These are phyloP conservation scores for Drosophila demipolita DNA, from an alignment of 2,888 invertebrate species.

Conservation along the genomic window DNA sequence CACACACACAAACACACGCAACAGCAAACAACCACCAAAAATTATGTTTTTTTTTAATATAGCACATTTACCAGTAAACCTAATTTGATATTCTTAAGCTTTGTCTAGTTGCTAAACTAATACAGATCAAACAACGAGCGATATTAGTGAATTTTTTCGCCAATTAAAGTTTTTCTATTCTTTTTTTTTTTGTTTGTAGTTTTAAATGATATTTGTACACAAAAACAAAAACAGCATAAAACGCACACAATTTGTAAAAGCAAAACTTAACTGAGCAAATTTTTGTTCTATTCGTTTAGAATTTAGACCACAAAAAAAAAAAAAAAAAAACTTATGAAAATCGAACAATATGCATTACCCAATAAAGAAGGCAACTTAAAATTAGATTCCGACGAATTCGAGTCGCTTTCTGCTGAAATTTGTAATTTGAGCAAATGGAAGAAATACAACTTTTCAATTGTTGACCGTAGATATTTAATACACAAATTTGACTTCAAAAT, in stretches of 20 bases:
- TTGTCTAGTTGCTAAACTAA: constrained; percentile 27
- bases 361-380: not conserved
- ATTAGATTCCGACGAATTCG: not conserved
- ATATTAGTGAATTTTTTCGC: constrained; percentile 23
- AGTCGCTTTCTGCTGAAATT: constrained; percentile 19
- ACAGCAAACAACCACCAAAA: constrained; percentile 47
- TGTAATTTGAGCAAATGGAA: constrained; percentile 3
- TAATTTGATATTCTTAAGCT: constrained; percentile 20
- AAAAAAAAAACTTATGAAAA: not conserved
- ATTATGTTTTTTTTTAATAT: constrained; percentile 46
- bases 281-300: constrained; percentile 12
- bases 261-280: constrained; percentile 8
- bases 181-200: not conserved
- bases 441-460: constrained; percentile 23
- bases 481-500: constrained; percentile 18
- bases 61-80: constrained; percentile 57
- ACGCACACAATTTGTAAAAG: constrained; percentile 23
- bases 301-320: not conserved
- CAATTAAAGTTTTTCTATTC: constrained; percentile 1
- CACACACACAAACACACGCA: constrained; percentile 26
- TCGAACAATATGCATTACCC: not conserved
- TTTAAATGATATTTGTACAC: constrained; percentile 4
- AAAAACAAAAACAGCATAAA: not conserved
- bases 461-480: constrained; percentile 34
- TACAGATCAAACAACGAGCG: constrained; percentile 17